Conservation (phyloP, 2,113 vertebrate species). For the Pitta sordida region DNA sequence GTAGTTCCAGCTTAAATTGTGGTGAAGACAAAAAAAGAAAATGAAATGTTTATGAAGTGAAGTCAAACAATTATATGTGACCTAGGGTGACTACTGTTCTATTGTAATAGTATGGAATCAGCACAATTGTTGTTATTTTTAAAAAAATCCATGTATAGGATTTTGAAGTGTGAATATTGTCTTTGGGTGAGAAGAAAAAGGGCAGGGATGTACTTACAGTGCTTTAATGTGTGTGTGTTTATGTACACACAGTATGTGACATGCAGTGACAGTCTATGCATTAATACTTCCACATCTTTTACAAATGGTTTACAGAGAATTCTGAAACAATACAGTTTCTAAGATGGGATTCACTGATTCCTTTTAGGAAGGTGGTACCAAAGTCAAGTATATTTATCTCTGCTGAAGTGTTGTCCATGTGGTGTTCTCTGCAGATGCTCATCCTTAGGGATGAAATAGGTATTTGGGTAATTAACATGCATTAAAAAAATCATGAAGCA, state of each 20-base stretch:
- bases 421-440: background rate
- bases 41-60: background rate
- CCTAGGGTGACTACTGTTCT: background rate
- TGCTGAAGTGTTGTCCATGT: background rate
- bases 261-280: background rate
- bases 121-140: background rate
- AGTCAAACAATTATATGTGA: background rate
- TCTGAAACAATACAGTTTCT: background rate
- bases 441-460: background rate
- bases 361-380: background rate
- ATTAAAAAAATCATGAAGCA: background rate
- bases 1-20: conserved; percentile 28
- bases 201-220: background rate
- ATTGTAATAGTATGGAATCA: background rate
- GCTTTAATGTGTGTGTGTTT: background rate
- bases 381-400: background rate
- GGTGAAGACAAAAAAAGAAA: background rate
- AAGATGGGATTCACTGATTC: background rate
- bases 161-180: background rate
- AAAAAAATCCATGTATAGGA: background rate
- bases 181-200: background rate
- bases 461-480: background rate
- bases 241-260: background rate
- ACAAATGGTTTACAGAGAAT: background rate
- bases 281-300: background rate